phyloP scores from a whole-genome alignment of 1,140 invertebrate genomes.

The Formica selysi region DNA sequence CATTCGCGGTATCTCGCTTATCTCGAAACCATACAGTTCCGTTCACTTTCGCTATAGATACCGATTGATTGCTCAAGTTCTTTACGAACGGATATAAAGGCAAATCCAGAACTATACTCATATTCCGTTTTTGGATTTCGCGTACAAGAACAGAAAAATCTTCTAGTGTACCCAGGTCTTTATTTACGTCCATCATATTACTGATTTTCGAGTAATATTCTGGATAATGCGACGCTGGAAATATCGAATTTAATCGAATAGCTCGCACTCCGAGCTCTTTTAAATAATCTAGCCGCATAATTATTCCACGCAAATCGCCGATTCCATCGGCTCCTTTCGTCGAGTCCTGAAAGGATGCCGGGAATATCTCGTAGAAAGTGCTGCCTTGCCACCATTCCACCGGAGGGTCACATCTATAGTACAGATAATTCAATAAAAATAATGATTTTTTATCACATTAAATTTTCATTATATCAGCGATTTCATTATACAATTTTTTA shows the following conservation, averaged over 20 bases:
- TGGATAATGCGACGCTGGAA: slow-evolving; percentile 90
- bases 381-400: slow-evolving; percentile 93
- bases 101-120: slow-evolving; percentile 91
- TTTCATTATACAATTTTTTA: too few species aligned
- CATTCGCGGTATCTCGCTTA: slow-evolving; percentile 32
- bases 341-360: slow-evolving; percentile 93
- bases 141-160: slow-evolving; percentile 89
- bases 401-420: slow-evolving; percentile 82
- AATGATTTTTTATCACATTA: neutral
- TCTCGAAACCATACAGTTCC: slow-evolving; percentile 60
- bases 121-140: slow-evolving; percentile 89
- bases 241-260: slow-evolving; percentile 92
- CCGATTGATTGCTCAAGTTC: slow-evolving; percentile 74
- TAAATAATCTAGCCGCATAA: slow-evolving; percentile 90
- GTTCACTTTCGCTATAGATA: slow-evolving; percentile 21
- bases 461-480: too few species aligned
- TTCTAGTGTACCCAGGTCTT: slow-evolving; percentile 88
- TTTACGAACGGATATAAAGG: slow-evolving; percentile 89
- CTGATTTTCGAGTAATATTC: slow-evolving; percentile 90
- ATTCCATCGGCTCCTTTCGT: slow-evolving; percentile 89
- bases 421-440: slow-evolving; percentile 10
- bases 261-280: slow-evolving; percentile 89
- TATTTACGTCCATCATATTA: slow-evolving; percentile 88
- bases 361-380: slow-evolving; percentile 94
- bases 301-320: slow-evolving; percentile 91